Evolutionary conservation across 2,888 invertebrate species (phyloP).

Genomic region (Platerodrilus igneus): DNA sequence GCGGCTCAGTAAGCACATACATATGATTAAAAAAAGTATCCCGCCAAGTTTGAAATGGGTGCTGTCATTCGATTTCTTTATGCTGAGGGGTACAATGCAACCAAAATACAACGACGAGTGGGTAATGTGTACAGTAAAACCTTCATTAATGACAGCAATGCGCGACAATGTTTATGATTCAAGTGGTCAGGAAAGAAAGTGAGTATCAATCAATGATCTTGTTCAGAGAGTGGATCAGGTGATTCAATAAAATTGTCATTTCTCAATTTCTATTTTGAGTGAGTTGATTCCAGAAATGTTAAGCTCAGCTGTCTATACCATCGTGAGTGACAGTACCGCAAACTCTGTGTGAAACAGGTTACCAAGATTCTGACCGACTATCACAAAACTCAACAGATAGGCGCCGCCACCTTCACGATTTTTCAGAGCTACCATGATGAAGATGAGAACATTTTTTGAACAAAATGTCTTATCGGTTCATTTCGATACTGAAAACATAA

Average conservation of each 20-base stretch:
- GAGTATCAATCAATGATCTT: conserved; percentile 2
- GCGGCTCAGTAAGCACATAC: too few relatives aligned
- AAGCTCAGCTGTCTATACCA: conserved; percentile 5
- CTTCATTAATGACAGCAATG: conserved; percentile 1
- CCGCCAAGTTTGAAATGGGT: not conserved
- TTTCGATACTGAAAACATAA: too few relatives aligned
- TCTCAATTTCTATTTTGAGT: conserved; percentile 4
- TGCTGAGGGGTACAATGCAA: not conserved
- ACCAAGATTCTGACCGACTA: too few relatives aligned
- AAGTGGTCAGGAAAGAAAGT: not conserved
- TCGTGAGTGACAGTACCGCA: not conserved
- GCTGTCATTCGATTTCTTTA: not conserved
- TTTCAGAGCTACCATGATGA: too few relatives aligned
- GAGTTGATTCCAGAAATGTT: not conserved
- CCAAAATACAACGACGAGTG: conserved; percentile 2
- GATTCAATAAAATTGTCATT: conserved; percentile 1
- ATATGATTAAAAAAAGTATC: too few relatives aligned
- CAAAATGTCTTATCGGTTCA: too few relatives aligned
- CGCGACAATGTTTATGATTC: conserved; percentile 1
- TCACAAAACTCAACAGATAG: too few relatives aligned
- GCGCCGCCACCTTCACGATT: too few relatives aligned
- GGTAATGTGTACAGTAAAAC: conserved; percentile 2
- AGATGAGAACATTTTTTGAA: too few relatives aligned
- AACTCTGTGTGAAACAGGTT: too few relatives aligned
- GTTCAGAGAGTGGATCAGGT: conserved; percentile 2